Evolutionary conservation across 2,888 invertebrate species (phyloP).

Genomic region (Neocrepidodera transversa): DNA sequence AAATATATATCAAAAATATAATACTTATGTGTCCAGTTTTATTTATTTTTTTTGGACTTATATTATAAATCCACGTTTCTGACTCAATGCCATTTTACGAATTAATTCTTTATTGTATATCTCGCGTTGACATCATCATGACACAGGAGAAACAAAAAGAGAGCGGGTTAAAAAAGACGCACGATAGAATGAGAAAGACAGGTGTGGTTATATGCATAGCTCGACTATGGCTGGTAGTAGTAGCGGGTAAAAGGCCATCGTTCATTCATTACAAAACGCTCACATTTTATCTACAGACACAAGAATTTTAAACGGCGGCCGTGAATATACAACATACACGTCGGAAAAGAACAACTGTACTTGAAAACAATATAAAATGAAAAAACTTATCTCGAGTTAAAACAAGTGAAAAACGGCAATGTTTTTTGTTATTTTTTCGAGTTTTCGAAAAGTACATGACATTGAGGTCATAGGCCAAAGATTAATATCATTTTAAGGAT

Average conservation of each 20-base stretch:
- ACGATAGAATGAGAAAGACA: not conserved
- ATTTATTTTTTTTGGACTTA: too few species aligned
- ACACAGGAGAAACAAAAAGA: not conserved
- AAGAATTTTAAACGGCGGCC: constrained; percentile 1
- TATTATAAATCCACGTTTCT: too few species aligned
- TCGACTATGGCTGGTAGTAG: not conserved
- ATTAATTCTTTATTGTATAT: not conserved
- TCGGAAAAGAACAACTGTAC: not conserved
- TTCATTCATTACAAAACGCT: not conserved
- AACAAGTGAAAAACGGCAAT: too few species aligned
- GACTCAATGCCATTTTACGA: too few species aligned
- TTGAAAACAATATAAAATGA: too few species aligned
- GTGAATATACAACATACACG: not conserved
- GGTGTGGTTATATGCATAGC: not conserved
- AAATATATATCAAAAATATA: not conserved
- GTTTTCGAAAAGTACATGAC: too few species aligned
- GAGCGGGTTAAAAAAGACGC: not conserved
- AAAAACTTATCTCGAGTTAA: too few species aligned
- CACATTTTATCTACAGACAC: not conserved
- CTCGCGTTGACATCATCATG: not conserved
- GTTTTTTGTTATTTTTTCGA: too few species aligned
- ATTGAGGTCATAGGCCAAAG: too few species aligned
- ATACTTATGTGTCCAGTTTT: too few species aligned
- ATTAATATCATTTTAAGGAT: too few species aligned
- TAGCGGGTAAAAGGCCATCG: not conserved